phyloP scores from a whole-genome alignment of 2,888 invertebrate species.

The Scaptomyza reducta region DNA sequence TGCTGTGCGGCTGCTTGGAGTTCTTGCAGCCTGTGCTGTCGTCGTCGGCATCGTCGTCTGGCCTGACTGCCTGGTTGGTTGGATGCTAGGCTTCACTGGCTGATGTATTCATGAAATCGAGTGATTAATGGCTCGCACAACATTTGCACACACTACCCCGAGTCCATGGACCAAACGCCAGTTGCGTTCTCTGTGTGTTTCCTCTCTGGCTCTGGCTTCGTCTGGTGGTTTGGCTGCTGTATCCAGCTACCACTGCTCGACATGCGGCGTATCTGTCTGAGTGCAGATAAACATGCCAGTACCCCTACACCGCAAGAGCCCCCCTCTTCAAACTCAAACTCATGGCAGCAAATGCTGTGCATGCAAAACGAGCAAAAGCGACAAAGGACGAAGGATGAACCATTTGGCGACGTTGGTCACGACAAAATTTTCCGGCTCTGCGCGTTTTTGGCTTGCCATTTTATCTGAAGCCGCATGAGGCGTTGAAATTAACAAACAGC shows the following conservation, averaged over 20 bases:
- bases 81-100: constrained; percentile 61
- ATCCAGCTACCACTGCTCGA: constrained; percentile 60
- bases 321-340: not conserved
- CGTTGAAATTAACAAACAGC: constrained; percentile 79
- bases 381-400: constrained; percentile 29
- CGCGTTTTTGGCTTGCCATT: constrained; percentile 69
- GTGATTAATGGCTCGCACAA: constrained; percentile 84
- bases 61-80: constrained; percentile 24
- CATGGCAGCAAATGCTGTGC: constrained; percentile 63
- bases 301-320: constrained; percentile 26
- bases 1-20: constrained; percentile 20
- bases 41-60: constrained; percentile 47
- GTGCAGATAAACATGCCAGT: constrained; percentile 76
- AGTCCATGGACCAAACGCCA: constrained; percentile 25
- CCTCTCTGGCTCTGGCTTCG: constrained; percentile 20
- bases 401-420: constrained; percentile 61
- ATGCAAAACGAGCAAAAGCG: constrained; percentile 61
- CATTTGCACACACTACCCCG: constrained; percentile 81
- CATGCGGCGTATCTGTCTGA: constrained; percentile 78
- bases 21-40: constrained; percentile 15
- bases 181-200: constrained; percentile 20
- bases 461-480: constrained; percentile 73
- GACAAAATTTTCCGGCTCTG: constrained; percentile 75
- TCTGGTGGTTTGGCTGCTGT: constrained; percentile 32
- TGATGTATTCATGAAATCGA: constrained; percentile 84